Base-by-base conservation (phyloP, 2,113 vertebrate genomes). In the Caranx melampygus region DNA sequence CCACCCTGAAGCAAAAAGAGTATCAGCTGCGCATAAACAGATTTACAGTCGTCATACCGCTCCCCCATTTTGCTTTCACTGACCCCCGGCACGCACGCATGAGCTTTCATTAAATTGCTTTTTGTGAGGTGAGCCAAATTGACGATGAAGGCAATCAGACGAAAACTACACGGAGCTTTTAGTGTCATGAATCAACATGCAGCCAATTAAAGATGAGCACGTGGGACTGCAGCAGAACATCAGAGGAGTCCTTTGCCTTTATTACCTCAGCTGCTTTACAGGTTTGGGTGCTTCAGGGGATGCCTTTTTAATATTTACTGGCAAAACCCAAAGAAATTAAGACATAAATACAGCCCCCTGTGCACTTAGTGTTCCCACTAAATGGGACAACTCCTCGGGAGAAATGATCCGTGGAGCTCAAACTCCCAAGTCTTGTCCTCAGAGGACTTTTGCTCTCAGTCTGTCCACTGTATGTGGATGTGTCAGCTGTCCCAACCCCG, bases 121-220 rank as follows among this genome's bases (percentile, higher is more conserved):
- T 84, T 74, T 74, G 78, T 69, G 51, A 86, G 31, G 57, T 76
- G 81, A 76, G 57, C 47, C n/a, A 89, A 76, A 92, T 72, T 85
- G 71, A 88, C 90, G 87, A 82, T 59, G 84, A 89, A 87, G 33
- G 62, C 72, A 67, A 80, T 79, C 68, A 71, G 49, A 83, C 75
- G 40, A 80, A 86, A 87, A 71, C 68, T n/a, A 62, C 75, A 79
- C 6, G 1, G 67, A 64, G 75, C 44, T 45, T 40, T 65, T 16
- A 42, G 57, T 44, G 72, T 64, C 62, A 16, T 35, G 57, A 73
- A 82, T 67, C 67, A 69, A 72, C 74, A 65, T 13, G 47, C 9
- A 60, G 62, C 75, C 75, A 67, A 77, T 83, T 64, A 78, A 37
- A 74, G n/a, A 72, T 13, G 45, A 40, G 49, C n/a, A 35, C 12